Evolutionary conservation across 1,140 invertebrate species (phyloP), one percentile per base, ranked within the genome.

Genomic region (Holcopasites calliopsidis): DNA sequence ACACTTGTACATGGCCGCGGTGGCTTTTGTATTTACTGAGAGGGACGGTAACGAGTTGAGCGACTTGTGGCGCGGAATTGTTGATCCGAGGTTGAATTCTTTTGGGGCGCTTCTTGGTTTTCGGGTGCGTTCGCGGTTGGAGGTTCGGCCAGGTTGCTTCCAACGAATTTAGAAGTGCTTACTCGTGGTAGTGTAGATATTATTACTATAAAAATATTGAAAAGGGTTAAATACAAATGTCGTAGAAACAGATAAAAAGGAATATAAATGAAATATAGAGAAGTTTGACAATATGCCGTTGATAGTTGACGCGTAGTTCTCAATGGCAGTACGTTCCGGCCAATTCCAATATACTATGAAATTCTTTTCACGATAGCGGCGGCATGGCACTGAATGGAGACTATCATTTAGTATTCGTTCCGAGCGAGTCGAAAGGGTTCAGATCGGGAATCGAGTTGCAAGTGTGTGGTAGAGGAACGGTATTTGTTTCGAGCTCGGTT

Each of bases 401-500:
- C 68, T 42, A 70, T 70, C 54, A 58, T 70, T 70, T 47, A 57
- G 60, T 44, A 47, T 70, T 60, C 33, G 66, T 42, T 55, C 28
- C 62, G 38, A 57, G 26, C 26, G 38, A 10, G 54, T 6, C n/a
- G 52, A 28, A 60, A 57, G 33, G 52, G 31, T 33, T 33, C 31
- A 47, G 38, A 16, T 2, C 8, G 26, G 33, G 26, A 28, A 61
- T 61, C 18, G 38, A 8, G 33, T 31, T 16, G 58, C 52, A 38
- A n/a, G n/a, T n/a, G n/a, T n/a, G n/a, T 57, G 52, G 28, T 54
- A 33, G 62, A 42, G 77, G 58, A 69, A 76, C 50, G 79, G 50
- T 80, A 79, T 75, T 80, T 79, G 77, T 79, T 80, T 44, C 31
- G 21, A 33, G 10, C 26, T 31, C 42, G 78, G 26, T n/a, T 40